Percentiles rank a stretch among this genome's conserved stretches.
These are phyloP conservation scores for Drosophila simulans DNA, from an alignment of 1,140 invertebrate species.

Conservation along the genomic window DNA sequence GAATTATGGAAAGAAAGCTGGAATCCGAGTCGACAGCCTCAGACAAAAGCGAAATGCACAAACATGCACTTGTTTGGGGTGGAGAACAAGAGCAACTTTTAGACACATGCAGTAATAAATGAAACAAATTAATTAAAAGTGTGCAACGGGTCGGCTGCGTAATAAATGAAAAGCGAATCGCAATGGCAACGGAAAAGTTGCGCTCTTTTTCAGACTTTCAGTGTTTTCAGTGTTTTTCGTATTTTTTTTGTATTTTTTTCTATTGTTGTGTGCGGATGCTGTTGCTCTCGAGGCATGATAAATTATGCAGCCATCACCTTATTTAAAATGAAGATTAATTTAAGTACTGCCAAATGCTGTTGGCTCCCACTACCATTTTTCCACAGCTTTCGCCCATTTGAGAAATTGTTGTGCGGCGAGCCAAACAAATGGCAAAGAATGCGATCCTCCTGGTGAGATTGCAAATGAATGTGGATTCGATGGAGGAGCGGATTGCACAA, in stretches of 20 bases:
- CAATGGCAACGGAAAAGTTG: constrained; percentile 38
- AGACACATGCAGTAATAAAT: constrained; percentile 52
- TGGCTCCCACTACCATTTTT: constrained; percentile 1
- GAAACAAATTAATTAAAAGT: constrained; percentile 80
- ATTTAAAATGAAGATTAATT: constrained; percentile 74
- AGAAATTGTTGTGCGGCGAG: constrained; percentile 43
- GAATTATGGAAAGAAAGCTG: constrained; percentile 22
- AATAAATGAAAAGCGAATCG: constrained; percentile 67
- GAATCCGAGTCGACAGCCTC: constrained; percentile 22
- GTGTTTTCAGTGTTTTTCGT: no score
- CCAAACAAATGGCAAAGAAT: constrained; percentile 32
- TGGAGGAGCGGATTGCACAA: constrained; percentile 14
- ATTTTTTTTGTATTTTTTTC: neutral
- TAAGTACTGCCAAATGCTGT: constrained; percentile 42
- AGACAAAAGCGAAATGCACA: constrained; percentile 18
- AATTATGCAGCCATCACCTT: constrained; percentile 59
- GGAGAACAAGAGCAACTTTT: constrained; percentile 35
- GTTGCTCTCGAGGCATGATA: constrained; percentile 36
- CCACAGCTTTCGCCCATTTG: constrained; percentile 1
- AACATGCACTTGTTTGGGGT: constrained; percentile 5
- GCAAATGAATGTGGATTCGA: constrained; percentile 20
- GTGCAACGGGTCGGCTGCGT: constrained; percentile 57
- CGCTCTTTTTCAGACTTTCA: neutral
- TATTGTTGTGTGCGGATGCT: constrained; percentile 14
- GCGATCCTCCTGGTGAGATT: constrained; percentile 22